Base-by-base conservation (phyloP, 2,888 invertebrate genomes). In the Drosophila leonis region DNA sequence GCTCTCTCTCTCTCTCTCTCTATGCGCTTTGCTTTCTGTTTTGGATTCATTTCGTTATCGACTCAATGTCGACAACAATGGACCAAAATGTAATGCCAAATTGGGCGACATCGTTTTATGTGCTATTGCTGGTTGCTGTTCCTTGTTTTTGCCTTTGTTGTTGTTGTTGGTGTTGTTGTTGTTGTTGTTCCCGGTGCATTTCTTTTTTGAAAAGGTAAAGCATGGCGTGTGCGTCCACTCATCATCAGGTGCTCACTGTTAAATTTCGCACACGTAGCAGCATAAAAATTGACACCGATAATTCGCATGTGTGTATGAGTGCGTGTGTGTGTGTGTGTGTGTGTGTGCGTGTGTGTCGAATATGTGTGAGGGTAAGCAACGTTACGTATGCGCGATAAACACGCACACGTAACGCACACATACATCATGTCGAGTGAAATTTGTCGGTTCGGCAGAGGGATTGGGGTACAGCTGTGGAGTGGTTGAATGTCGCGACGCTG, bases 271-370 rank as follows among this genome's bases (percentile, higher is more conserved):
- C 91, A 90, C 91, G 90, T 90, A 86, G 89, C 76, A 82, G 75
- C 84, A 91, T 90, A 91, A 91, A 91, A 91, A 84, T 91, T 89
- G 89, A 78, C 83, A 83, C 83, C 78, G 79, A 90, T 83, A 82
- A 83, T 90, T 89, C 88, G 82, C 63, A 78, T 73, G 67, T 49
- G 63, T 69, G 51, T 54, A 4, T 24, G 24, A 3, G 24, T 24
- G 24, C 18, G 60, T 37, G 33, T 27, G 35, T 37, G 27, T 56
- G 18, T 49, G 48, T 48, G 18, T 61, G 51, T 67, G 54, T 51
- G 41, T 59, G 46, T 55, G 35, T 42, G 44, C 35, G 42, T 59
- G 52, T 60, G 59, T 35, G 15, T 6, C 7, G 31, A 31, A 39
- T 52, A 42, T 68, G 44, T 52, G 24, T 41, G 42, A 10, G 57